Conservation (phyloP, 2,113 vertebrate species). For the Eurystomus gularis region DNA sequence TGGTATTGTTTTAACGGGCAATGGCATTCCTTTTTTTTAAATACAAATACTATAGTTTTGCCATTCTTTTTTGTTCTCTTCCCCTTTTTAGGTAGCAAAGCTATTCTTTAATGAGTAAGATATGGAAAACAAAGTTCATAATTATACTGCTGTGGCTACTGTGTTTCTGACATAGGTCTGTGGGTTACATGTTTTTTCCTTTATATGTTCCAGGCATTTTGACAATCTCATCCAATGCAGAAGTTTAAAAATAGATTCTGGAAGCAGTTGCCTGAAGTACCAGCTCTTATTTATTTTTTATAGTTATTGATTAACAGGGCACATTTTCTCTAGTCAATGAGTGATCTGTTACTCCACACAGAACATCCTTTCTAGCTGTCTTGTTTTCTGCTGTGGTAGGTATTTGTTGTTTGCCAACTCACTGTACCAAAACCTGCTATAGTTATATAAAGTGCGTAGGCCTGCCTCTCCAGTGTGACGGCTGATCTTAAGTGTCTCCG, state of each 20-base stretch:
- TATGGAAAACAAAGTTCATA: neutral
- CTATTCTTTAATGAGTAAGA: neutral
- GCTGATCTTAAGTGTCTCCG: neutral
- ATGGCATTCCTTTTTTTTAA: neutral
- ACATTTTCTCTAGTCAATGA: neutral
- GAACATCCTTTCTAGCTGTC: neutral
- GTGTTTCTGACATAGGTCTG: neutral
- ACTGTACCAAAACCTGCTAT: neutral
- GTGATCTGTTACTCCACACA: neutral
- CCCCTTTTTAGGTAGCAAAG: neutral
- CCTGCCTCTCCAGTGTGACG: neutral
- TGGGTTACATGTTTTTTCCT: neutral
- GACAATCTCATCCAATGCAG: neutral
- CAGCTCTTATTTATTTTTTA: neutral
- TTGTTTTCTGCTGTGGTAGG: neutral
- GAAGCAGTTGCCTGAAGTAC: neutral
- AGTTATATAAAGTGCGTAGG: neutral
- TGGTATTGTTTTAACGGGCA: neutral
- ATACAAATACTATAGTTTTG: neutral
- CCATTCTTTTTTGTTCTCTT: neutral
- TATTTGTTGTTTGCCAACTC: neutral
- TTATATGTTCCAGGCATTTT: neutral
- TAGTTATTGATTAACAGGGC: neutral
- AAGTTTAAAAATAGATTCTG: neutral
- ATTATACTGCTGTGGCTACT: neutral